Base-by-base conservation (phyloP, 2,888 invertebrate species). In the Sesia bembeciformis region DNA sequence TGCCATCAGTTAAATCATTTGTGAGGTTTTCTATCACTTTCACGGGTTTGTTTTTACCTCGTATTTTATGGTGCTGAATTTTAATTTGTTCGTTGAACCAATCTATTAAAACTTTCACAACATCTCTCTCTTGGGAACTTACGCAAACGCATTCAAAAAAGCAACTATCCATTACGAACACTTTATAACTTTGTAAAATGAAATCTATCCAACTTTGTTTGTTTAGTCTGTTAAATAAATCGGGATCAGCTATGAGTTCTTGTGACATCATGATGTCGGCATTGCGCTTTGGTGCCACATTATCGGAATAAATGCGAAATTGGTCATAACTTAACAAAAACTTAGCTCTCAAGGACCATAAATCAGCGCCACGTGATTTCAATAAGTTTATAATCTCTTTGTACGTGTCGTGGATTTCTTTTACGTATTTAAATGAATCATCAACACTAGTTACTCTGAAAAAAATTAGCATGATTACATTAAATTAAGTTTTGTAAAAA, bases 191-290 rank as follows among this genome's bases (percentile, higher is more conserved):
- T 74, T 93, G 92, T 54, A 93, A 70, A 62, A 92, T 81, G 42
- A 93, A 76, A 66, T 93, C 93, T 23, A 93, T 63, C 93, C 93
- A 93, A 58, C 85, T 84, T 68, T 88, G 89, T 65, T 87, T 89
- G 59, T 74, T 83, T 43, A 88, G 64, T 62, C 87, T 77, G 40
- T 79, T 60, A 60, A 74, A 89, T 57, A 84, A 67, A 39, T 60
- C 57, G 3, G 61, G 53, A 60, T 88, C 73, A 7, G 59, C 61
- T 56, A 78, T 53, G 4, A 88, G 70, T 61, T 81, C 70, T 62
- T 69, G 64, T 3, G 68, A 75, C 40, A 78, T 62, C 56, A 75
- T 63, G 50, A 81, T 79, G 56, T 88, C 86, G 50, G 82, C 75
- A 56, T 80, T 79, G 62, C 71, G 67, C 63, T 74, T 82, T 4